These are phyloP conservation scores for Gobio occitaniae DNA, from an alignment of 2,797 vertebrate species.

Conservation along the genomic window DNA sequence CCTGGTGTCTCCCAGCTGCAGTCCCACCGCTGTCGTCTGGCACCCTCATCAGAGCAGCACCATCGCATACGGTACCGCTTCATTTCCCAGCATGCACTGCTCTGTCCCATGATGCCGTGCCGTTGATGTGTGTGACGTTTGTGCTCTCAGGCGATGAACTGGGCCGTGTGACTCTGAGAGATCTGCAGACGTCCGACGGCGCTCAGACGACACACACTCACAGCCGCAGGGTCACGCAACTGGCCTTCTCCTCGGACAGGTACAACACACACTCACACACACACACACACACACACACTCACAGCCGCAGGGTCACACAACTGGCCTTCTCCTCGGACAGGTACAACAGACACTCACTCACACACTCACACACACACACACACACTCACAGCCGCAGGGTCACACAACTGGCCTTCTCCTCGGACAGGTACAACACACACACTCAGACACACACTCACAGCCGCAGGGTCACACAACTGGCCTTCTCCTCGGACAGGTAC, in stretches of 20 bases:
- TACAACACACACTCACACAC: neutral
- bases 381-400: constrained; percentile 82
- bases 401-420: constrained; percentile 85
- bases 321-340: constrained; percentile 90
- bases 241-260: constrained; percentile 91
- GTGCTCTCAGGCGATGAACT: constrained; percentile 86
- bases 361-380: constrained; percentile 50
- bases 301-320: constrained; percentile 77
- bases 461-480: constrained; percentile 82
- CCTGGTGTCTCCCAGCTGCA: constrained; percentile 75
- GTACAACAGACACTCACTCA: constrained; percentile 51
- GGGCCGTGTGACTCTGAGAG: constrained; percentile 86
- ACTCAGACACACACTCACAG: constrained; percentile 73
- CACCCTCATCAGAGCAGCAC: constrained; percentile 88
- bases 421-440: constrained; percentile 77
- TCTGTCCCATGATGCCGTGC: neutral
- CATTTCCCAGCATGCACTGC: neutral
- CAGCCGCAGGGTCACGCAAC: constrained; percentile 79
- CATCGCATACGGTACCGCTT: constrained; percentile 86
- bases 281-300: too few species aligned
- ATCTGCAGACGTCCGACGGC: constrained; percentile 80
- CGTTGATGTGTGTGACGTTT: constrained; percentile 15
- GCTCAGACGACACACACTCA: constrained; percentile 77
- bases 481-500: constrained; percentile 89
- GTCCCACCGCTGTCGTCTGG: constrained; percentile 87